A percentile compares a stretch with the other conserved stretches of the same genome.
Evolutionary conservation across 2,888 invertebrate species (phyloP).

Genomic region (Alentia gelatinosa): DNA sequence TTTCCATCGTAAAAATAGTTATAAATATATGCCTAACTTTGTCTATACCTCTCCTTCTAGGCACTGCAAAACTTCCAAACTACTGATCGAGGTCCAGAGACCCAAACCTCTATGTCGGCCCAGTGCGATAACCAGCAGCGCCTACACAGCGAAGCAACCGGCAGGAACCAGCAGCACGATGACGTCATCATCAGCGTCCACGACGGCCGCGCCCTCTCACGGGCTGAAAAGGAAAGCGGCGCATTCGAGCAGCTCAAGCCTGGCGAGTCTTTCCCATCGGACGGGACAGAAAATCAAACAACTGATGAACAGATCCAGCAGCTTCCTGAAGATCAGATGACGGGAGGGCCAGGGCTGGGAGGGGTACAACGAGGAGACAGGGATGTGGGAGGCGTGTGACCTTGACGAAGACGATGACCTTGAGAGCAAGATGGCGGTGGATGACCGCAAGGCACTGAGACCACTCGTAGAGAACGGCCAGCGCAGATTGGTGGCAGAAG

Average conservation of each 20-base stretch:
- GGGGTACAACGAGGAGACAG: background rate
- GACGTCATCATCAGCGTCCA: background rate
- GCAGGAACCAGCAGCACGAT: background rate
- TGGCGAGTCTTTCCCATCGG: background rate
- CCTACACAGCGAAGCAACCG: background rate
- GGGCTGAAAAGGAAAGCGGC: constrained; percentile 26
- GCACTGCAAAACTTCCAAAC: background rate
- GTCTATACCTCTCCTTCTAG: constrained; percentile 3
- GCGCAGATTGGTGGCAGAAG: background rate
- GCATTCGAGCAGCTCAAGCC: constrained; percentile 23
- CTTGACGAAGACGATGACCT: background rate
- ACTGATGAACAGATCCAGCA: constrained; percentile 12
- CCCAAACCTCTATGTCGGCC: background rate
- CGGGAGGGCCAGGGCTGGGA: constrained; percentile 22
- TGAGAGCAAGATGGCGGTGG: background rate
- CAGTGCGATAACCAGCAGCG: background rate
- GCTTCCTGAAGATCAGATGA: constrained; percentile 51
- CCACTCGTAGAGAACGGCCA: background rate
- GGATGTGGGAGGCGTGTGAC: background rate
- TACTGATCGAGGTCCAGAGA: background rate
- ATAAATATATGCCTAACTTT: too few relatives aligned
- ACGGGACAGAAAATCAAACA: constrained; percentile 29
- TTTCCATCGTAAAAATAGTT: too few relatives aligned
- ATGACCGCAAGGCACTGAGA: background rate
- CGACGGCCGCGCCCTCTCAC: background rate